A percentile compares a stretch with the other conserved stretches of the same genome.
Evolutionary conservation across 23 tunicate species (phyloP).

Genomic region (Oikopleura vanhoeffeni): DNA sequence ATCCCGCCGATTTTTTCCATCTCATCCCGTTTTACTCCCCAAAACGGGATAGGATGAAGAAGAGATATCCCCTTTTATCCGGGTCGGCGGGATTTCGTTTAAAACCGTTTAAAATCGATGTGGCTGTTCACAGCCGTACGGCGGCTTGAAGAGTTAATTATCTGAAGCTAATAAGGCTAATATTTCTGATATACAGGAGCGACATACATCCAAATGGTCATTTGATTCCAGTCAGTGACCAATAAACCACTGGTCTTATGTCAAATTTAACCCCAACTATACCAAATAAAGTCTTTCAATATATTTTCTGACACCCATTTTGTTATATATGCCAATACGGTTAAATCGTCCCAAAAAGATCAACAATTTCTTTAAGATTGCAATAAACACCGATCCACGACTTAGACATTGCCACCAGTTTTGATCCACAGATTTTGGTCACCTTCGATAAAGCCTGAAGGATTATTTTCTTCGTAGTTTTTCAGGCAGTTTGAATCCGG

Average conservation of each 20-base stretch:
- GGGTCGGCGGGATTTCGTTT: no score
- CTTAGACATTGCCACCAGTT: slow-evolving; percentile 98
- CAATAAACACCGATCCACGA: slow-evolving; percentile 62
- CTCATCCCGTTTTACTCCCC: no score
- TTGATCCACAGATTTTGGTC: slow-evolving; percentile 84
- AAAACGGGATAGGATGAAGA: no score
- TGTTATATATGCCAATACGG: slow-evolving; percentile 27
- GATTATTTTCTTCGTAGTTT: no score
- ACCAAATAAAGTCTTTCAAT: slow-evolving; percentile 79
- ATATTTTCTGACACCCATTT: slow-evolving; percentile 81
- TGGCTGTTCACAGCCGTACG: no score
- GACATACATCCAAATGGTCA: slow-evolving; percentile 73
- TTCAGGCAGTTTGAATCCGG: no score
- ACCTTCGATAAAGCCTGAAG: slow-evolving; percentile 47
- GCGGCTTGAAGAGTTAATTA: no score
- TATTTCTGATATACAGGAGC: no score
- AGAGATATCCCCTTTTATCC: no score
- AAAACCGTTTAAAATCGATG: no score
- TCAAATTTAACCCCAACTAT: slow-evolving; percentile 58
- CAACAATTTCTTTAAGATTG: slow-evolving; percentile 46
- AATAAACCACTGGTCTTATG: slow-evolving; percentile 83
- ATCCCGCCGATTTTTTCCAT: no score
- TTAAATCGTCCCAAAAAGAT: slow-evolving; percentile 57
- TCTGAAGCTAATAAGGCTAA: no score
- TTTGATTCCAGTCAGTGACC: slow-evolving; percentile 81